These are phyloP conservation scores for Melanotus villosus DNA, from an alignment of 2,888 invertebrate species.

Conservation along the genomic window DNA sequence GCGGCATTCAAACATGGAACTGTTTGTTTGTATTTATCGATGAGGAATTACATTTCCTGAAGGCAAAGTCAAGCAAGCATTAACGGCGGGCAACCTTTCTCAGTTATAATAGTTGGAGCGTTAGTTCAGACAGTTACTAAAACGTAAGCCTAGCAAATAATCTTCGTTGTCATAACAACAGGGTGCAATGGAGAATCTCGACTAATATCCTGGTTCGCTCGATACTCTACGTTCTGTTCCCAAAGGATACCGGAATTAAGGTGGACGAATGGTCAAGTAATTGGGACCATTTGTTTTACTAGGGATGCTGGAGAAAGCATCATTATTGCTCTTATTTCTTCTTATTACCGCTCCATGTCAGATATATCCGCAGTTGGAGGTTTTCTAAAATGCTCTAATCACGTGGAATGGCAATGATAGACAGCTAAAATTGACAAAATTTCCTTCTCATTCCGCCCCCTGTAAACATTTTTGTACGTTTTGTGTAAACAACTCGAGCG, in stretches of 20 bases:
- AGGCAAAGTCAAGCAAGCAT: no score
- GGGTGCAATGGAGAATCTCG: constrained; percentile 23
- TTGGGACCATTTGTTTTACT: constrained; percentile 51
- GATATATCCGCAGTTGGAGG: background rate
- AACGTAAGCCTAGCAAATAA: constrained; percentile 33
- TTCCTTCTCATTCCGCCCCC: no score
- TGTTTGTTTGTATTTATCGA: no score
- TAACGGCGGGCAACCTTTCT: background rate
- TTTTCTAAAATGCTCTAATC: background rate
- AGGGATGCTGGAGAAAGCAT: constrained; percentile 45
- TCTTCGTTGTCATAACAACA: constrained; percentile 42
- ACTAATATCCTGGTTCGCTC: constrained; percentile 36
- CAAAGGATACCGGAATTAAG: constrained; percentile 48
- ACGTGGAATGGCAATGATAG: background rate
- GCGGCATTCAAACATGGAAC: no score
- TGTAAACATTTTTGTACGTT: no score
- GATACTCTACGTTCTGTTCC: constrained; percentile 26
- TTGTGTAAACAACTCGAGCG: no score
- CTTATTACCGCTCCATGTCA: constrained; percentile 4
- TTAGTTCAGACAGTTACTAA: constrained; percentile 31
- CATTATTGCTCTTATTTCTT: constrained; percentile 33
- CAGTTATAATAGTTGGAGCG: background rate
- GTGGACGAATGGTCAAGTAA: constrained; percentile 51
- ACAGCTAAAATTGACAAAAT: no score
- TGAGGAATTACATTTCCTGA: no score